Base-by-base conservation (phyloP, 2,113 vertebrate species). In the Pyrgilauda ruficollis region DNA sequence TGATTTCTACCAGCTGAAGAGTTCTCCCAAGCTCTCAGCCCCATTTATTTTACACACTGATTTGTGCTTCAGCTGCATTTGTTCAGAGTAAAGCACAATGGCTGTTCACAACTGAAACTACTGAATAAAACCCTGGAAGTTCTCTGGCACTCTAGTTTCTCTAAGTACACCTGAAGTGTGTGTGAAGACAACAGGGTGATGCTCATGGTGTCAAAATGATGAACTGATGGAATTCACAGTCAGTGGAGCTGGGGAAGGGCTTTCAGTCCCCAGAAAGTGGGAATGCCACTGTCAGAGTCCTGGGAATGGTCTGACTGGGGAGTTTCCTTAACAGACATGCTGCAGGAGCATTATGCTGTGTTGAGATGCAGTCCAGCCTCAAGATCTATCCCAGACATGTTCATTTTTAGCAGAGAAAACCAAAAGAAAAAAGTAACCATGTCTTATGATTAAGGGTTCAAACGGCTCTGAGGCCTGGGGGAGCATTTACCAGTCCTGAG, bases 1-100 rank as follows among this genome's bases (percentile, higher is more conserved):
- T 85, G 91, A 89, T 76, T 95, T 79, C 53, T 82, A 87, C 56
- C 87, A 95, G 86, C 86, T 93, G 92, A 92, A 74, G 69, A 87
- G 30, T 22, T 76, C 81, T 70, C 69, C 47, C 86, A 84, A 56
- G 37, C 24, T 78, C 0, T 78, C 0, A 0, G 68, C 7, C 26
- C 53, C 28, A 17, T 61, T 89, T 75, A 69, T 89, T 91, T 94
- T 59, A 87, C 81, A 87, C 69, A 58, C 59, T 85, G 53, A 41
- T 68, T 50, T 62, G 56, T 72, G 47, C 68, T 92, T 94, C 62
- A 82, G 30, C 56, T 94, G 53, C 46, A 58, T 72, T 82, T 87
- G 49, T 55, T 87, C 70, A 61, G 31, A 62, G 17, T 17, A 27
- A 87, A 53, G 56, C 74, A 64, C 20, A 58, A 63, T 1, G 3